Evolutionary conservation across 2,797 vertebrate species (phyloP).

Genomic region (Premnoplex brunnescens): DNA sequence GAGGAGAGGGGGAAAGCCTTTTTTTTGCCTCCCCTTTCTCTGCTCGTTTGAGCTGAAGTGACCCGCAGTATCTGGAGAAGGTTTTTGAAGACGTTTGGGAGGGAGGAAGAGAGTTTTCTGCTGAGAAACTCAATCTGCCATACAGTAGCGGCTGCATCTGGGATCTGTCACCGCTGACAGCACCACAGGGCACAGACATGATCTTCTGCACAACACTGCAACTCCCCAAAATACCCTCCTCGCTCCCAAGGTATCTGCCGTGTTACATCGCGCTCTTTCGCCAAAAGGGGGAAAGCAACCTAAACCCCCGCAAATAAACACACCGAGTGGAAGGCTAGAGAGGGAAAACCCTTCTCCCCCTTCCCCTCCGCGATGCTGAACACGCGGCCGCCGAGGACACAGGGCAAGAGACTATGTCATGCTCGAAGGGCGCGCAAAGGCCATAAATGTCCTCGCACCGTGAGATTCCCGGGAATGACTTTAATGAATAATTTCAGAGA

Average conservation of each 20-base stretch:
- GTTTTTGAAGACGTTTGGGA: conserved; percentile 83
- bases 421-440: conserved; percentile 34
- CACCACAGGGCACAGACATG: conserved; percentile 82
- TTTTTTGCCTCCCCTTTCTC: background rate
- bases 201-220: conserved; percentile 81
- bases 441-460: conserved; percentile 53
- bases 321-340: background rate
- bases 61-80: conserved; percentile 77
- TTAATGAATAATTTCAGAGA: conserved; percentile 78
- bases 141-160: conserved; percentile 90
- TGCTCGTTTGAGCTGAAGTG: conserved; percentile 70
- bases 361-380: background rate
- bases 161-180: conserved; percentile 90
- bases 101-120: conserved; percentile 80
- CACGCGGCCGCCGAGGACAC: background rate
- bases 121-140: conserved; percentile 89
- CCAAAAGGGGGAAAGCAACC: conserved; percentile 27
- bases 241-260: conserved; percentile 67
- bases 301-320: background rate
- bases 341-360: background rate
- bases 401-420: conserved; percentile 49
- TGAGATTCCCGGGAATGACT: conserved; percentile 68
- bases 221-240: conserved; percentile 76
- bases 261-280: background rate
- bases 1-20: background rate